phyloP scores from a whole-genome alignment of 2,113 vertebrate genomes.

The Petaurus breviceps region DNA sequence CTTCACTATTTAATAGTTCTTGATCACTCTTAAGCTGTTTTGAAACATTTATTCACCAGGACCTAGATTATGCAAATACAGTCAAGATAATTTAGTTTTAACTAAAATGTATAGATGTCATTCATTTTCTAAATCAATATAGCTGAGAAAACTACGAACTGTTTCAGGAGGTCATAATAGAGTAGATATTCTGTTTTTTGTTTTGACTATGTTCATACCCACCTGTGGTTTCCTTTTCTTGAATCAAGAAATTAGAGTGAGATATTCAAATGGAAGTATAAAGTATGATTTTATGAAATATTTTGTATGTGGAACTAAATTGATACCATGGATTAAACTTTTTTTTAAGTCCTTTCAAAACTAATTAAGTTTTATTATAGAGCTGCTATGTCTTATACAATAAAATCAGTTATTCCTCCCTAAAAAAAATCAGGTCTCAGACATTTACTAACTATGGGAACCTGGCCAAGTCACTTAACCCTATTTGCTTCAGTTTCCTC shows the following conservation, averaged over 20 bases:
- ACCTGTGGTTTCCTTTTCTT: slow-evolving; percentile 32
- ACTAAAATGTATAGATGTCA: background rate
- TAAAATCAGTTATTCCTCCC: background rate
- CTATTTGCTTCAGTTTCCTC: no score
- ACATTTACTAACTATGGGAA: no score
- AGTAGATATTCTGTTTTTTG: background rate
- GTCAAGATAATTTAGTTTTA: background rate
- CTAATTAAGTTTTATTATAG: background rate
- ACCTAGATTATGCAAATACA: background rate
- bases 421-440: no score
- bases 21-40: background rate
- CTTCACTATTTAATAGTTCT: background rate
- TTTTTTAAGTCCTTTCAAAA: background rate
- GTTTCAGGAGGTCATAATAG: background rate
- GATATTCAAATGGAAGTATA: slow-evolving; percentile 23
- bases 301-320: slow-evolving; percentile 1
- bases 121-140: background rate
- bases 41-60: background rate
- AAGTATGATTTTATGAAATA: slow-evolving; percentile 21
- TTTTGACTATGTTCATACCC: background rate
- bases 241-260: slow-evolving; percentile 46
- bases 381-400: background rate
- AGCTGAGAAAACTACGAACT: background rate
- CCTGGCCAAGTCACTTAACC: no score
- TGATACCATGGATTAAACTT: background rate